Evolutionary conservation across 2,113 vertebrate genomes (phyloP), one percentile per base, ranked within the genome.

Genomic region (Conger conger): DNA sequence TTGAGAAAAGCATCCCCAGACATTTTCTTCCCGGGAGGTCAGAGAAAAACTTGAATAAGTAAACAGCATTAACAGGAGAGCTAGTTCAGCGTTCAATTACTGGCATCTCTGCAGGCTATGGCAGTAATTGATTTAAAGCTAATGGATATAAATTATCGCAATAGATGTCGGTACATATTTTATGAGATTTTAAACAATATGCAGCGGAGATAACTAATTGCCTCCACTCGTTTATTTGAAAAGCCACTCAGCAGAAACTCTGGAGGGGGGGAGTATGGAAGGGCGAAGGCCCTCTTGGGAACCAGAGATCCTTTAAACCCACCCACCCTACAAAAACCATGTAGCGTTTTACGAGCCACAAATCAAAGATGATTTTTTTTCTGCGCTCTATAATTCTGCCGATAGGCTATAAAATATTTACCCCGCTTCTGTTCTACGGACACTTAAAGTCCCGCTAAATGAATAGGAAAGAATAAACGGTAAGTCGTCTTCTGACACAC

Each of bases 31-130:
- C 68, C 68, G 33, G 68, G 33, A 33, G 68, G 68, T 79, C 77
- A 45, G 17, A 45, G 80, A 23, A n/a, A 23, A n/a, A 23, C 4
- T 27, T n/a, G 17, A 87, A 91, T 38, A 90, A 88, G 92, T 92
- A 92, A 91, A 87, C 86, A 84, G 60, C 5, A 38, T 81, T 87
- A 88, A n/a, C 73, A 68, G 27, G 63, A 76, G 79, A 50, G 38
- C 76, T 30, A 33, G 80, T 88, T 87, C 86, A 84, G 42, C 82
- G 17, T 86, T 77, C 77, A 86, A 79, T 85, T 63, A 50, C n/a
- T 38, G 33, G 78, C 57, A 86, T 84, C 78, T 80, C 76, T 86
- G 33, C 27, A 85, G 78, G 79, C 85, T 60, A 53, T 79, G 4
- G 30, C 78, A 50, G 82, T 84, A 85, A 87, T 81, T 83, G 86